Conservation (phyloP, 2,797 vertebrate genomes). For the Peromyscus nudipes region DNA sequence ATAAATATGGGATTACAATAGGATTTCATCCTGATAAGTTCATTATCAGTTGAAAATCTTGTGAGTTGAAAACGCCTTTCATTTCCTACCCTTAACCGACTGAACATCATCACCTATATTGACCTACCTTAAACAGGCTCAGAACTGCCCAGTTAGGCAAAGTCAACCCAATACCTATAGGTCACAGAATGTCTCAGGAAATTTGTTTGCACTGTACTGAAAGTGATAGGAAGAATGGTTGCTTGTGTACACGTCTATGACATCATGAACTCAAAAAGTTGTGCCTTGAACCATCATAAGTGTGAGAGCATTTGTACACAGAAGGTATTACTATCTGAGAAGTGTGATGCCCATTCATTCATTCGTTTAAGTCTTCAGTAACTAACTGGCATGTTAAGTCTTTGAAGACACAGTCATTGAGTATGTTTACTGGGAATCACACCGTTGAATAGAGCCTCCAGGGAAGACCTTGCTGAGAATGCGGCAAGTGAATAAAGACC, state of each 20-base stretch:
- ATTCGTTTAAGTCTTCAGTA: not conserved
- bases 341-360: not conserved
- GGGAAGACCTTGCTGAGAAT: not conserved
- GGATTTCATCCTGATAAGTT: not conserved
- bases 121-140: not conserved
- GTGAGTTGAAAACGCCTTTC: not conserved
- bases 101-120: not conserved
- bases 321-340: not conserved
- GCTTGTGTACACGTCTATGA: not conserved
- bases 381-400: not conserved
- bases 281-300: not conserved
- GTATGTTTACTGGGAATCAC: not conserved
- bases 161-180: not conserved
- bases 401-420: not conserved
- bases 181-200: not conserved
- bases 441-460: not conserved
- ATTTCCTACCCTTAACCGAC: not conserved
- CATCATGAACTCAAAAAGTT: not conserved
- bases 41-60: not conserved
- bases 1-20: not conserved
- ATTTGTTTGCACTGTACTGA: not conserved
- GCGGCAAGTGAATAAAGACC: not conserved
- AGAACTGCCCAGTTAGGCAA: not conserved
- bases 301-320: not conserved
- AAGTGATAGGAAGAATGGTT: not conserved